Evolutionary conservation across 2,113 vertebrate species (phyloP).

Genomic region (Clarias magur): DNA sequence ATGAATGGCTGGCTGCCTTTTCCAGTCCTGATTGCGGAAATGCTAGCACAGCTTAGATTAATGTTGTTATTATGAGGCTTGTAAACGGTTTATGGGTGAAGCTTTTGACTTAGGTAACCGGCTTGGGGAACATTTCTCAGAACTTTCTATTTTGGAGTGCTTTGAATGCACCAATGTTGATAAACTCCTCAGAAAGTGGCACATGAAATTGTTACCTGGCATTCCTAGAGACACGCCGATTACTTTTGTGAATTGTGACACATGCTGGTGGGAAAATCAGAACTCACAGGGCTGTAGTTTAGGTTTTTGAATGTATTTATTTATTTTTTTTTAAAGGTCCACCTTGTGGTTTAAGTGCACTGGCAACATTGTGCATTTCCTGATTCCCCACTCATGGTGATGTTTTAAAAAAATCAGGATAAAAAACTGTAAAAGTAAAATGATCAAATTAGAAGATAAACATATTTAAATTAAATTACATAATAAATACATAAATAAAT

Average conservation of each 20-base stretch:
- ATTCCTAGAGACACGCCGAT: conserved; percentile 11
- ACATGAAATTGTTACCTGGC: background rate
- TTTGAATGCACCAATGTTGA: background rate
- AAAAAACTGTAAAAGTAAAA: too few species aligned
- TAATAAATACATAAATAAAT: too few species aligned
- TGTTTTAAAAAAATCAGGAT: too few species aligned
- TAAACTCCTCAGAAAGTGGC: conserved; percentile 13
- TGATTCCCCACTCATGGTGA: too few species aligned
- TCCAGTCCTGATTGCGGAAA: conserved; percentile 28
- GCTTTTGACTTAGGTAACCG: conserved; percentile 13
- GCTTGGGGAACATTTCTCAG: conserved; percentile 16
- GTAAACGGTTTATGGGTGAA: conserved; percentile 23
- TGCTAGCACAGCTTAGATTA: conserved; percentile 34
- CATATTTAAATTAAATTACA: too few species aligned
- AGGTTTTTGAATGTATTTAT: too few species aligned
- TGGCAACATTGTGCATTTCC: too few species aligned
- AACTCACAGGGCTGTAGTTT: background rate
- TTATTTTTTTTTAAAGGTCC: too few species aligned
- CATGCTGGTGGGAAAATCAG: background rate
- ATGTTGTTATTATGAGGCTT: conserved; percentile 15
- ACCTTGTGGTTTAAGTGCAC: too few species aligned
- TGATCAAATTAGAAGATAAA: too few species aligned
- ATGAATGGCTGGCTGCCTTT: conserved; percentile 30
- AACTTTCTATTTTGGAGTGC: conserved; percentile 27
- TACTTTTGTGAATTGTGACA: background rate